Evolutionary conservation across 2,888 invertebrate species (phyloP).

Genomic region (Ariolimax columbianus): DNA sequence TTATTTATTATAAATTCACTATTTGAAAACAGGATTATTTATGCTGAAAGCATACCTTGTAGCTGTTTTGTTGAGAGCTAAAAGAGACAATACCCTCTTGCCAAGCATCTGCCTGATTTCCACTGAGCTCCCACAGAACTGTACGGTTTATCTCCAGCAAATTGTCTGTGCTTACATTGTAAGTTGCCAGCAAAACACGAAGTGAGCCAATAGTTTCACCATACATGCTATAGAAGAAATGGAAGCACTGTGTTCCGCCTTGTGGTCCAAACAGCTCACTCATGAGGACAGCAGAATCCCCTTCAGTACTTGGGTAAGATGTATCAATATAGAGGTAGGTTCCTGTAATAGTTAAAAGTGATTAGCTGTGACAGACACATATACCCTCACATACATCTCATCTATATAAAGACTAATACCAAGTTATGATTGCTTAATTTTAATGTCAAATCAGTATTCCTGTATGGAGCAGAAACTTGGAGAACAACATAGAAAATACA

Average conservation of each 20-base stretch:
- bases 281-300: slow-evolving; percentile 66
- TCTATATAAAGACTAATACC: too few species aligned
- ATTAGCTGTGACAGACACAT: background rate
- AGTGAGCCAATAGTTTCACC: slow-evolving; percentile 68
- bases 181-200: slow-evolving; percentile 58
- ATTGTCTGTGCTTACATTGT: slow-evolving; percentile 44
- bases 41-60: slow-evolving; percentile 32
- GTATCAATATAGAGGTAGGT: slow-evolving; percentile 73
- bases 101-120: slow-evolving; percentile 70
- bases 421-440: too few species aligned
- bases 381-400: too few species aligned
- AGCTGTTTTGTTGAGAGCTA: slow-evolving; percentile 4
- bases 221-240: slow-evolving; percentile 75
- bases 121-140: slow-evolving; percentile 53
- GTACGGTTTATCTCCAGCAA: slow-evolving; percentile 24
- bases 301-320: slow-evolving; percentile 59
- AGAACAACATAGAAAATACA: too few species aligned
- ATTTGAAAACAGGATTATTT: background rate
- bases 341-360: slow-evolving; percentile 57
- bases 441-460: too few species aligned
- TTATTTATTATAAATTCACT: background rate
- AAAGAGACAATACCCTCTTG: slow-evolving; percentile 60
- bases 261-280: slow-evolving; percentile 61
- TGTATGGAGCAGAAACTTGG: too few species aligned
- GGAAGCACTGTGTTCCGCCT: slow-evolving; percentile 57